phyloP scores from a whole-genome alignment of 2,113 vertebrate genomes.

The Syngnathus typhle region DNA sequence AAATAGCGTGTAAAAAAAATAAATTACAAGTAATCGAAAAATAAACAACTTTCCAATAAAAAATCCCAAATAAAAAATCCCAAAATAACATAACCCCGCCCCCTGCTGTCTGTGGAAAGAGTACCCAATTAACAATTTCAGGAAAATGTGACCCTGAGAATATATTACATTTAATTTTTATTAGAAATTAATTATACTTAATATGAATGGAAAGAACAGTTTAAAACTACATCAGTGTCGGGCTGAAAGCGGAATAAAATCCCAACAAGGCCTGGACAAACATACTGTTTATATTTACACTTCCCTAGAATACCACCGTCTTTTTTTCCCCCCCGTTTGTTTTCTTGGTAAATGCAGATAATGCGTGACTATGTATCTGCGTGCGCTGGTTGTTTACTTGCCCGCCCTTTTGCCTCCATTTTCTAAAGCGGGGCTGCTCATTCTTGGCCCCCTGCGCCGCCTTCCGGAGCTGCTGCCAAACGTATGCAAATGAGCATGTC shows the following conservation, averaged over 20 bases:
- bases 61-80: too few species aligned
- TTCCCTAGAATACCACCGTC: slow-evolving; percentile 30
- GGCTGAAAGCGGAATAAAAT: not conserved
- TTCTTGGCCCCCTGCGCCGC: slow-evolving; percentile 52
- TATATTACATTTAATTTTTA: not conserved
- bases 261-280: slow-evolving; percentile 16
- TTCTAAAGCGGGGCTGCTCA: slow-evolving; percentile 47
- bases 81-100: too few species aligned
- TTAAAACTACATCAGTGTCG: not conserved
- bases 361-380: slow-evolving; percentile 65
- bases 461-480: slow-evolving; percentile 61
- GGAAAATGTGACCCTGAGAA: too few species aligned
- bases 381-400: slow-evolving; percentile 64
- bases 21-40: too few species aligned
- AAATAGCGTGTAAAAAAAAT: too few species aligned
- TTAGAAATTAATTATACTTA: not conserved
- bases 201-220: not conserved
- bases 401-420: slow-evolving; percentile 64
- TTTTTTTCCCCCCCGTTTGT: slow-evolving; percentile 14
- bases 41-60: too few species aligned
- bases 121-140: too few species aligned
- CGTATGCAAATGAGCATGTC: slow-evolving; percentile 62
- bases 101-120: too few species aligned
- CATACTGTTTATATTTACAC: slow-evolving; percentile 51
- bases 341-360: slow-evolving; percentile 47